Evolutionary conservation across 2,797 vertebrate species (phyloP).

Genomic region (Helicolenus hilgendorfi): DNA sequence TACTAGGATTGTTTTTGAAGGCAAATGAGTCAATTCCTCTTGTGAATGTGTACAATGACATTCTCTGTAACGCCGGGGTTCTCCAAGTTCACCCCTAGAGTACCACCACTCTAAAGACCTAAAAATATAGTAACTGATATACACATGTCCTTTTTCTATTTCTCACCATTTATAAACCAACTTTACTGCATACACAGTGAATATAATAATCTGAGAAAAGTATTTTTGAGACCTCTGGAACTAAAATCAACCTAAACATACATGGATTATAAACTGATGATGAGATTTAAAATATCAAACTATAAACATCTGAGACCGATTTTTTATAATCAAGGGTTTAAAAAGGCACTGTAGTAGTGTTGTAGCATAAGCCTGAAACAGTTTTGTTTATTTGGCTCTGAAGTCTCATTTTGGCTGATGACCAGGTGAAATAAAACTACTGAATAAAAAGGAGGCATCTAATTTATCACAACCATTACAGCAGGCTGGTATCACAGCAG

Average conservation of each 20-base stretch:
- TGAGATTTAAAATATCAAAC: constrained; percentile 47
- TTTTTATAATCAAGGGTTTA: constrained; percentile 36
- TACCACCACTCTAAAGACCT: constrained; percentile 49
- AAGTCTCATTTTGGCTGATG: constrained; percentile 57
- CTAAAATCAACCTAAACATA: constrained; percentile 48
- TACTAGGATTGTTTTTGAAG: constrained; percentile 72
- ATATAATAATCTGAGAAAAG: constrained; percentile 34
- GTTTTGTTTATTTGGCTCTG: constrained; percentile 63
- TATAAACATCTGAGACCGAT: constrained; percentile 46
- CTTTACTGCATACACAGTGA: constrained; percentile 50
- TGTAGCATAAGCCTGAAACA: constrained; percentile 33
- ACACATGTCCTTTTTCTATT: constrained; percentile 19
- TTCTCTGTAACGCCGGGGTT: constrained; percentile 32
- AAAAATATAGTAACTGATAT: constrained; percentile 36
- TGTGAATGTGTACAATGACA: constrained; percentile 33
- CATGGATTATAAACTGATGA: constrained; percentile 32
- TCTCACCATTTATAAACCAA: constrained; percentile 35
- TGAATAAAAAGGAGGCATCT: constrained; percentile 21
- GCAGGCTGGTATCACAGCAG: constrained; percentile 85
- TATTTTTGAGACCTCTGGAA: constrained; percentile 32
- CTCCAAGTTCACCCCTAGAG: constrained; percentile 34
- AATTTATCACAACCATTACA: constrained; percentile 82
- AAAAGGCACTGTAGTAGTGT: constrained; percentile 84
- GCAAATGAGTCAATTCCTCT: constrained; percentile 48
- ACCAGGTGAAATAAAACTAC: constrained; percentile 23